These are phyloP conservation scores for Monopterus albus DNA, from an alignment of 2,113 vertebrate genomes.

Conservation along the genomic window DNA sequence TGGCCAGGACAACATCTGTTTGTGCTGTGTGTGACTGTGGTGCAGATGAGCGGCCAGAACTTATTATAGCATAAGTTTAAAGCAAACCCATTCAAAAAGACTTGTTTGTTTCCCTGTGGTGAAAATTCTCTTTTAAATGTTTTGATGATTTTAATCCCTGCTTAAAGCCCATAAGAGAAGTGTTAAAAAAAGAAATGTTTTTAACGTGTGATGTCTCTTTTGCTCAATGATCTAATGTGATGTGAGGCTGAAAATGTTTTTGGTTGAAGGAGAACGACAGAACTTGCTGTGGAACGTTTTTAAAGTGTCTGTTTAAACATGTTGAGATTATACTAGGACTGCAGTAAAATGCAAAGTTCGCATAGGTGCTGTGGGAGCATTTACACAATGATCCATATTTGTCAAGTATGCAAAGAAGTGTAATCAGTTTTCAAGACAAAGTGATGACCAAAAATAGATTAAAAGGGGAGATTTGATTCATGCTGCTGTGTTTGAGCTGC, in stretches of 20 bases:
- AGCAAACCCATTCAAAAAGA: constrained; percentile 12
- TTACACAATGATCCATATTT: constrained; percentile 17
- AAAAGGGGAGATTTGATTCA: constrained; percentile 4
- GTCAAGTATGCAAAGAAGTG: background rate
- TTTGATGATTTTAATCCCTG: constrained; percentile 38
- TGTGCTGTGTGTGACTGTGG: constrained; percentile 21
- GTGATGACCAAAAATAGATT: constrained; percentile 9
- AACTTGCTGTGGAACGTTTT: constrained; percentile 41
- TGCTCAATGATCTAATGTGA: constrained; percentile 49
- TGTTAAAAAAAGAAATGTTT: constrained; percentile 29
- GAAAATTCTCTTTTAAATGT: constrained; percentile 39
- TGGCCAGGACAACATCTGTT: constrained; percentile 49
- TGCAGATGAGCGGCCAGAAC: constrained; percentile 16
- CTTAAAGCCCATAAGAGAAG: constrained; percentile 32
- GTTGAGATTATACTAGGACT: constrained; percentile 25
- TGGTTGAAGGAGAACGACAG: constrained; percentile 15
- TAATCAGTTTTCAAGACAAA: constrained; percentile 6
- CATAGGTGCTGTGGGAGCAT: constrained; percentile 2
- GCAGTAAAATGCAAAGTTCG: constrained; percentile 19
- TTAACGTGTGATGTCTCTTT: constrained; percentile 38
- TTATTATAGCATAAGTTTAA: constrained; percentile 23
- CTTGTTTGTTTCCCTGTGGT: constrained; percentile 20
- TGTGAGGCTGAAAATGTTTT: constrained; percentile 42
- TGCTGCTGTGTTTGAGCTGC: constrained; percentile 14
- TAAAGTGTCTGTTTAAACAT: constrained; percentile 31